These are phyloP conservation scores for Chroicocephalus ridibundus DNA, from an alignment of 2,113 vertebrate species.

Conservation along the genomic window DNA sequence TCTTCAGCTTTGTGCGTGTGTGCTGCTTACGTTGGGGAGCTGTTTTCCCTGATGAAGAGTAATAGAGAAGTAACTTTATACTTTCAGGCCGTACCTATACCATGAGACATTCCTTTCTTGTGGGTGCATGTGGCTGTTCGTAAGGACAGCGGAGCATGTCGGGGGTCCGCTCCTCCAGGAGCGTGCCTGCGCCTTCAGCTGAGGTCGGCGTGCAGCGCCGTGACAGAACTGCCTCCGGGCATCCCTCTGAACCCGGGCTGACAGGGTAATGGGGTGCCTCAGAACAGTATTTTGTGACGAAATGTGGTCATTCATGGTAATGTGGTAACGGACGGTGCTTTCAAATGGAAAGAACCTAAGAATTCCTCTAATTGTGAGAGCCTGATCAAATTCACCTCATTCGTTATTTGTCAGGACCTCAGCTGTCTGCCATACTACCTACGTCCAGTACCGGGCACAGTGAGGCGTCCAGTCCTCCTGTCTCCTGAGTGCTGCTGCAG, in stretches of 20 bases:
- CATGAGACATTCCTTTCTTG: neutral
- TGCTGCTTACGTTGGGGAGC: neutral
- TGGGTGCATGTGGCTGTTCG: neutral
- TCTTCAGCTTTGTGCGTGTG: neutral
- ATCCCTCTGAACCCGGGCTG: neutral
- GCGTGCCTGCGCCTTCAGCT: neutral
- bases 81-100: neutral
- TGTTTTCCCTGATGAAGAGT: neutral
- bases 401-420: neutral
- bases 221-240: neutral
- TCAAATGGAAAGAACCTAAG: neutral
- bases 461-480: neutral
- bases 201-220: neutral
- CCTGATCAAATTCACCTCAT: neutral
- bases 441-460: neutral
- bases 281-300: neutral
- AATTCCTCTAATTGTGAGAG: neutral
- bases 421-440: rapidly evolving
- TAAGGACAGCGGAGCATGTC: neutral
- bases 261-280: neutral
- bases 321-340: neutral
- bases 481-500: neutral
- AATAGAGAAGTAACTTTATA: neutral
- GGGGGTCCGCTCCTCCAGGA: neutral
- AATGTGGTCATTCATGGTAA: neutral